A percentile compares a stretch with the other conserved stretches of the same genome.
Conservation (phyloP, 2,888 invertebrate species). For the Furcula furcula region DNA sequence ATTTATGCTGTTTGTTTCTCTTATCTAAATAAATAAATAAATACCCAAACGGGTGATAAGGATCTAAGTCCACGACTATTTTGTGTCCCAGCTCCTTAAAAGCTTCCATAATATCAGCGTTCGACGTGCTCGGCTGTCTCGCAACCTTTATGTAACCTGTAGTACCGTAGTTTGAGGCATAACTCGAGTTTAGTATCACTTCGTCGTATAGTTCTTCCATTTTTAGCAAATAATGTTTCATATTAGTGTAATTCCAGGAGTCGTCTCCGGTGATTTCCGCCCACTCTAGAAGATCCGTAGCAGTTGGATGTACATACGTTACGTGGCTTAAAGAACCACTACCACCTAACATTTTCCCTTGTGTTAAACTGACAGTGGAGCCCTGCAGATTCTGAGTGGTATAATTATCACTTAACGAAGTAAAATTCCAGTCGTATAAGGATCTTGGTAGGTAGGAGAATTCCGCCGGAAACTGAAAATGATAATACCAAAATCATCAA, state of each 20-base stretch:
- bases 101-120: slow-evolving; percentile 4
- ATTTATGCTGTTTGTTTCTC: too few species aligned
- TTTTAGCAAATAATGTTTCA: slow-evolving; percentile 7
- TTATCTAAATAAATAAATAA: too few species aligned
- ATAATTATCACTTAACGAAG: slow-evolving; percentile 7
- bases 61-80: slow-evolving; percentile 4
- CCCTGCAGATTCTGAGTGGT: slow-evolving; percentile 8
- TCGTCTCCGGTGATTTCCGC: slow-evolving; percentile 2
- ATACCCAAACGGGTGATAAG: too few species aligned
- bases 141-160: slow-evolving; percentile 5
- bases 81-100: slow-evolving; percentile 9
- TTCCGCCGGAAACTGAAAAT: slow-evolving; percentile 4
- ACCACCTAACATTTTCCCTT: slow-evolving; percentile 12
- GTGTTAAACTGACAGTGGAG: slow-evolving; percentile 2
- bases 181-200: neutral
- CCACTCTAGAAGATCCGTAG: slow-evolving; percentile 9
- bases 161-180: slow-evolving; percentile 3
- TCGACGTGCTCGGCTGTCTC: slow-evolving; percentile 1
- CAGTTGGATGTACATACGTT: slow-evolving; percentile 8
- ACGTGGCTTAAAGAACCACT: slow-evolving; percentile 9
- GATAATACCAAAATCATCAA: too few species aligned
- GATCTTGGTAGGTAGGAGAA: slow-evolving; percentile 7
- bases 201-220: slow-evolving; percentile 3
- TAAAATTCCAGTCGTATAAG: slow-evolving; percentile 8
- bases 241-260: slow-evolving; percentile 6